Evolutionary conservation across 1,140 invertebrate species (phyloP).

Genomic region (Drosophila jambulina): DNA sequence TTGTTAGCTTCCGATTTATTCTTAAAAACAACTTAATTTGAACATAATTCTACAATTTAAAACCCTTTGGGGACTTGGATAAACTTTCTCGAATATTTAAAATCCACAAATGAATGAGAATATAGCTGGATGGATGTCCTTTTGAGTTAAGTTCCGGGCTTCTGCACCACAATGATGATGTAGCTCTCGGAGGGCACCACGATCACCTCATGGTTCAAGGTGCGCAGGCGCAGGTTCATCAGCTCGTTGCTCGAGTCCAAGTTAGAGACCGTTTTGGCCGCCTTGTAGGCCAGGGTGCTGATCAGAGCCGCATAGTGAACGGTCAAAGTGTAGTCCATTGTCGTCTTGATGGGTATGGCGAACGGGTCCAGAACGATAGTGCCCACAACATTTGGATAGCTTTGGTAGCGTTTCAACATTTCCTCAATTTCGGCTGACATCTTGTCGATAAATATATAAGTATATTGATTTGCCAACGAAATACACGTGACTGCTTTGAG

Average conservation of each 20-base stretch:
- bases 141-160: constrained; percentile 86
- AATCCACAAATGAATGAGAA: not conserved
- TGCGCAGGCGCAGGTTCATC: constrained; percentile 92
- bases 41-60: not conserved
- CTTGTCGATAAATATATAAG: constrained; percentile 9
- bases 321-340: constrained; percentile 90
- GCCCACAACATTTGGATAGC: constrained; percentile 90
- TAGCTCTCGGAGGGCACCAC: constrained; percentile 92
- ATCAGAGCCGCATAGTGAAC: constrained; percentile 90
- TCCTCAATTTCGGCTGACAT: constrained; percentile 91
- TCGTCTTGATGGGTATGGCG: constrained; percentile 92
- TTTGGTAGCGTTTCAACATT: constrained; percentile 89
- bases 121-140: too few species aligned
- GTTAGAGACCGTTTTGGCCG: constrained; percentile 89
- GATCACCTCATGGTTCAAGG: constrained; percentile 97
- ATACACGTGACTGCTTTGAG: not conserved
- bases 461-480: not conserved
- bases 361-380: constrained; percentile 90
- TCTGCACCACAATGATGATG: constrained; percentile 89
- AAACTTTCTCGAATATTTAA: not conserved
- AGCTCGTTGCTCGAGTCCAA: constrained; percentile 92
- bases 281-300: constrained; percentile 88
- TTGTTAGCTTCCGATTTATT: not conserved
- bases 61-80: not conserved
- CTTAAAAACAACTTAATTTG: not conserved